A percentile compares a stretch with the other conserved stretches of the same genome.
phyloP scores from a whole-genome alignment of 2,888 invertebrate genomes.

The Caenorhabditis becei region DNA sequence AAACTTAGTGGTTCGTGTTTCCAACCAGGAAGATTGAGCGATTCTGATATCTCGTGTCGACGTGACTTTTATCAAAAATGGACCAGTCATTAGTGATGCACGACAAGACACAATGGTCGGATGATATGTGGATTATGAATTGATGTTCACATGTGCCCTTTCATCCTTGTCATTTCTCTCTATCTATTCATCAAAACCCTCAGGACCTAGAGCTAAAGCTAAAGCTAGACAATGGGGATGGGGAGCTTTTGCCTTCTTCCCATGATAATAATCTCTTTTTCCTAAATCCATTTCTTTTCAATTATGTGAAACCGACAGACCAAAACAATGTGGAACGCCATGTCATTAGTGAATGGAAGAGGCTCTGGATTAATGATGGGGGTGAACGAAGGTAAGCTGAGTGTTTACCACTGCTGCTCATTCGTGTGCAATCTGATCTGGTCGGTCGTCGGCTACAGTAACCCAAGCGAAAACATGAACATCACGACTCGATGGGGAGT shows the following conservation, averaged over 20 bases:
- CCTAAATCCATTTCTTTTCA: conserved; percentile 37
- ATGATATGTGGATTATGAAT: conserved; percentile 10
- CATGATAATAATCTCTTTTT: conserved; percentile 18
- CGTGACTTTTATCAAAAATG: conserved; percentile 7
- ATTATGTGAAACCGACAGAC: conserved; percentile 33
- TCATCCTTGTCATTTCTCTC: neutral
- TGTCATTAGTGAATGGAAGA: conserved; percentile 51
- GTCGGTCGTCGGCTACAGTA: neutral
- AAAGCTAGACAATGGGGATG: neutral
- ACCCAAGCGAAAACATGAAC: neutral
- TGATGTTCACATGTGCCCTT: neutral
- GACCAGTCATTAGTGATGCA: conserved; percentile 21
- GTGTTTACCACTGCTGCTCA: conserved; percentile 22
- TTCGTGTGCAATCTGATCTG: neutral
- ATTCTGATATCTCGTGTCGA: conserved; percentile 3
- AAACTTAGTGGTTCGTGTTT: conserved; percentile 12
- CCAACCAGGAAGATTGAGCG: conserved; percentile 28
- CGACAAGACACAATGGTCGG: conserved; percentile 3
- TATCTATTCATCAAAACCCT: neutral
- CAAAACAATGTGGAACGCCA: conserved; percentile 48
- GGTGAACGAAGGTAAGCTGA: conserved; percentile 20
- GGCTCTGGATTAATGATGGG: conserved; percentile 45
- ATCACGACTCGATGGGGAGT: neutral
- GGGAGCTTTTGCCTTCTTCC: neutral
- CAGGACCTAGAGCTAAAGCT: too few relatives aligned